Percentiles rank a stretch among this genome's conserved stretches.
Conservation (phyloP, 2,888 invertebrate genomes). For the Cephus sareptanus region DNA sequence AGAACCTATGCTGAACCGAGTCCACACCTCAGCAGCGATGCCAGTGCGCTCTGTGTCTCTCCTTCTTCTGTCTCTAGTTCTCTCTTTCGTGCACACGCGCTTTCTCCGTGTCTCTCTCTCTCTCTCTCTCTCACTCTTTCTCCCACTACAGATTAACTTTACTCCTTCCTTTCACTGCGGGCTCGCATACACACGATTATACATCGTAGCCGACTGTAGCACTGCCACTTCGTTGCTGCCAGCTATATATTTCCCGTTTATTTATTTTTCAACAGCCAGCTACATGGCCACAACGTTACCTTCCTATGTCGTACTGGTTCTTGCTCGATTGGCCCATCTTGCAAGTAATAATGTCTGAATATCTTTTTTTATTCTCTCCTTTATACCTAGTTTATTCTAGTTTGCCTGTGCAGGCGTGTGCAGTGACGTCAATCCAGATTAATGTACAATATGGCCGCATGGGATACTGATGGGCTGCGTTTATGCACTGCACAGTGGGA, state of each 20-base stretch:
- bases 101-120: constrained; percentile 6
- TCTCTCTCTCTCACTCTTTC: constrained; percentile 11
- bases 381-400: not conserved
- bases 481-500: no score
- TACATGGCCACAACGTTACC: constrained; percentile 14
- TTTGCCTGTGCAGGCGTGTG: not conserved
- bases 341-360: constrained; percentile 3
- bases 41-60: constrained; percentile 36
- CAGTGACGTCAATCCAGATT: no score
- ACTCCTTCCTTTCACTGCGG: constrained; percentile 7
- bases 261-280: not conserved
- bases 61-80: constrained; percentile 1
- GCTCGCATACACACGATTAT: constrained; percentile 8
- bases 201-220: not conserved
- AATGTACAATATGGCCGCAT: no score
- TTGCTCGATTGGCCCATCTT: constrained; percentile 16
- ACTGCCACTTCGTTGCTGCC: constrained; percentile 25
- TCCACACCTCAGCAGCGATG: constrained; percentile 45
- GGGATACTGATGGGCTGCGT: no score
- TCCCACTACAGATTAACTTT: not conserved
- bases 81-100: constrained; percentile 13
- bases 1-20: constrained; percentile 30
- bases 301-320: constrained; percentile 18
- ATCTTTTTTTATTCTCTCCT: not conserved
- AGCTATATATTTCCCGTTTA: constrained; percentile 16